Percentiles rank a stretch among this genome's conserved stretches.
These are phyloP conservation scores for Mesoclemmys tuberculata DNA, from an alignment of 2,113 vertebrate species.

Conservation along the genomic window DNA sequence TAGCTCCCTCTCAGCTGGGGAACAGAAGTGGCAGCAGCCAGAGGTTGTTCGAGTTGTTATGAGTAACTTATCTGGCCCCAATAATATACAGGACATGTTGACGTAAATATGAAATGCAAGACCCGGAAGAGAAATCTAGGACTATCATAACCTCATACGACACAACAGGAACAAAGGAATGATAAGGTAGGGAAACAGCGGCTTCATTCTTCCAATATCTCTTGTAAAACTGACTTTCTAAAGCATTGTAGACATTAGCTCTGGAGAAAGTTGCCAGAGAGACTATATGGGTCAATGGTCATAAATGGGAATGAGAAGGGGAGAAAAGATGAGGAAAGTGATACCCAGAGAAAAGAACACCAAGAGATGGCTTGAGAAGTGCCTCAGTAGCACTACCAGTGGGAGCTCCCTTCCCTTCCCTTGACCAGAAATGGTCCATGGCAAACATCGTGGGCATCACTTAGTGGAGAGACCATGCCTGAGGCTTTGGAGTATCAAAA, in stretches of 20 bases:
- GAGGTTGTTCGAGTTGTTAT: background rate
- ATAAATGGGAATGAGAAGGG: background rate
- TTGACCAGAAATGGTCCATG: background rate
- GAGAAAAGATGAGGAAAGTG: background rate
- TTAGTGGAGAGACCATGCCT: background rate
- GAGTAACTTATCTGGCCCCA: background rate
- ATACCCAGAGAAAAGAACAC: background rate
- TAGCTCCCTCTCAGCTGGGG: background rate
- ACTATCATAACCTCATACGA: background rate
- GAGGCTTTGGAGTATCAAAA: background rate
- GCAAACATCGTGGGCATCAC: background rate
- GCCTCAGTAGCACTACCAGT: background rate
- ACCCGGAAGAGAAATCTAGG: background rate
- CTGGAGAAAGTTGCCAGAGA: background rate
- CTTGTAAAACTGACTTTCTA: background rate
- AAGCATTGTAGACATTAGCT: background rate
- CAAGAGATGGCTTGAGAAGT: background rate
- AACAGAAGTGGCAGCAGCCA: background rate
- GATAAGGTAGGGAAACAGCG: background rate
- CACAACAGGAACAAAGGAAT: background rate
- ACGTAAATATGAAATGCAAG: background rate
- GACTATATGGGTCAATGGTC: background rate
- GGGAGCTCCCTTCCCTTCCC: background rate
- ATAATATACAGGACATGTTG: background rate
- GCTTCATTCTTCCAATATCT: background rate